Percentiles rank a stretch among this genome's conserved stretches.
These are phyloP conservation scores for Tetragonisca angustula DNA, from an alignment of 2,888 invertebrate species.

Conservation along the genomic window DNA sequence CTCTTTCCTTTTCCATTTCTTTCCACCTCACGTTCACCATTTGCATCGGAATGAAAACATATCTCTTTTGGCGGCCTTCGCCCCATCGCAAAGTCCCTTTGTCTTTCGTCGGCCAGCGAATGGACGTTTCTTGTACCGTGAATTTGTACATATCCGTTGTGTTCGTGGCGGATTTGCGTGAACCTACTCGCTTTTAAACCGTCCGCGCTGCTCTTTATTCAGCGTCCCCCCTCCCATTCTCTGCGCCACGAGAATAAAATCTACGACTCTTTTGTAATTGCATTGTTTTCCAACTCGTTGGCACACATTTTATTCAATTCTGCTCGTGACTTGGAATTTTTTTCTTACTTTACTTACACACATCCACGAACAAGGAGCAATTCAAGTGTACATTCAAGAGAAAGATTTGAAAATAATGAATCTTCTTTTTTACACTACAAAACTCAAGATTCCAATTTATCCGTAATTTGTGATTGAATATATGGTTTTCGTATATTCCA, in stretches of 20 bases:
- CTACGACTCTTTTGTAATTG: neutral
- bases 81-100: slow-evolving; percentile 60
- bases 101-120: slow-evolving; percentile 62
- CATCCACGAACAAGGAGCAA: too few species aligned
- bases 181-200: slow-evolving; percentile 33
- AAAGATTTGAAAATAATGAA: too few species aligned
- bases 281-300: too few species aligned
- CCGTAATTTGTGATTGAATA: too few species aligned
- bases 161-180: slow-evolving; percentile 40
- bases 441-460: too few species aligned
- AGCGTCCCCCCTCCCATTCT: neutral
- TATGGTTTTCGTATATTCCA: too few species aligned
- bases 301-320: too few species aligned
- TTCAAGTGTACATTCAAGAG: too few species aligned
- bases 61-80: slow-evolving; percentile 64
- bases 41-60: slow-evolving; percentile 77
- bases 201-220: slow-evolving; percentile 5
- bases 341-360: too few species aligned
- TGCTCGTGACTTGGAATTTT: too few species aligned
- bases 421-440: too few species aligned
- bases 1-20: neutral
- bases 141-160: slow-evolving; percentile 70
- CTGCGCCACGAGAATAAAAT: slow-evolving; percentile 4
- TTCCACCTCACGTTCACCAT: slow-evolving; percentile 48
- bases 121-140: slow-evolving; percentile 73